Evolutionary conservation across 1,140 invertebrate genomes (phyloP), one percentile per base, ranked within the genome.

Genomic region (Samia ricini): DNA sequence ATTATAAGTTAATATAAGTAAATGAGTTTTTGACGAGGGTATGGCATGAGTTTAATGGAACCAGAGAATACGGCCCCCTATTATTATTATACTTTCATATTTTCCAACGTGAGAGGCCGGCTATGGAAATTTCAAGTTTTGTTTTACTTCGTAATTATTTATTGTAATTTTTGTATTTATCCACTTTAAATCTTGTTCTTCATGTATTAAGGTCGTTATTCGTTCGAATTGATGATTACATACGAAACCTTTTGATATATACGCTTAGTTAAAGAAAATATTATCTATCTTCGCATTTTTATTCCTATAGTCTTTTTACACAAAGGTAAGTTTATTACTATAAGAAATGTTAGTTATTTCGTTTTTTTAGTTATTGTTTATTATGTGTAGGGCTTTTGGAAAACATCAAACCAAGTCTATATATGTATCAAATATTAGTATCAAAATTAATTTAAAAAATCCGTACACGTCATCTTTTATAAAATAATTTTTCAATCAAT

Each of bases 1-100:
- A 42, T 42, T 42, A 42, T 42, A 42, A 15, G 33, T 42, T 42
- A 42, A 15, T 42, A 15, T 42, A 42, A 42, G 15, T 15, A 42
- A 42, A 42, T 73, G 71, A 59, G 51, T 70, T 76, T 70, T 56
- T 77, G 76, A 77, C 71, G 76, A 77, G 67, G 71, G 67, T 67
- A 68, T 77, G 63, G 73, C 76, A 77, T 77, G 76, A 29, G 21
- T 54, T 36, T 72, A 76, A 68, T 73, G 51, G 54, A 18, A 50
- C 42, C 26, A 42, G n/a, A 33, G 50, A 57, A 51, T 33, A 56
- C 20, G 12, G 15, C 18, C 19, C 54, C 49, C 15, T 42, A 36
- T 23, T 60, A 22, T 24, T 42, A 36, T 23, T 60, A 22, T 24
- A 18, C 8, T 49, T 54, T 56, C 49, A 58, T 59, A 59, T 36